phyloP scores from a whole-genome alignment of 37 sponge, comb jelly and placozoan species.

The Mnemiopsis leidyi region DNA sequence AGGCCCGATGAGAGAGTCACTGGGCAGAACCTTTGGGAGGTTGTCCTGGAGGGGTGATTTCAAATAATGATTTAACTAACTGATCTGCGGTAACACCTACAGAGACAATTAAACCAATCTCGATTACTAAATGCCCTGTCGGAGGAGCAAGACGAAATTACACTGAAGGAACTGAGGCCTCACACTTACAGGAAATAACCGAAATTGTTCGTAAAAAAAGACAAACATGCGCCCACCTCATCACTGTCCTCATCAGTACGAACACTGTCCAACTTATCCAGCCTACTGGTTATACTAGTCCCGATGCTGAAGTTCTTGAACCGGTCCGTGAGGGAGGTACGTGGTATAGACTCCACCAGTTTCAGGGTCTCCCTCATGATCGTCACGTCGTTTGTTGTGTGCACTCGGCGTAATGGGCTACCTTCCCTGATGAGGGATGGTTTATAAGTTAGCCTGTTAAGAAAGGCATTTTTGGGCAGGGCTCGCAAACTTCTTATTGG shows the following conservation, averaged over 20 bases:
- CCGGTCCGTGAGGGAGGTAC: slow-evolving; percentile 36
- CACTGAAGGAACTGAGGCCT: too few relatives aligned
- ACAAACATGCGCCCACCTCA: not conserved
- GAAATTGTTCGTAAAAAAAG: not conserved
- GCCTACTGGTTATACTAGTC: slow-evolving; percentile 10
- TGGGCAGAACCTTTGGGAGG: slow-evolving; percentile 40
- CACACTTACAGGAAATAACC: too few relatives aligned
- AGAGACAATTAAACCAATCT: too few relatives aligned
- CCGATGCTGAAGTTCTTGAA: slow-evolving; percentile 40
- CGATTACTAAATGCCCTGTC: too few relatives aligned
- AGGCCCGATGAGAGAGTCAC: slow-evolving; percentile 11
- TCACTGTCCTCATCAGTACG: slow-evolving; percentile 15
- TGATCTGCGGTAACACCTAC: too few relatives aligned
- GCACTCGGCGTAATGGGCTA: not conserved
- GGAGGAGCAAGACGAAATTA: too few relatives aligned
- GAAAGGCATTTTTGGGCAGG: not conserved
- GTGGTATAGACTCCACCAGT: not conserved
- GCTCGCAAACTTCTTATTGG: too few relatives aligned
- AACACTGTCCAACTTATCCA: slow-evolving; percentile 15
- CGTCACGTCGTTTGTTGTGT: slow-evolving; percentile 60
- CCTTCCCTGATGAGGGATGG: too few relatives aligned
- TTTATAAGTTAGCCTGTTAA: too few relatives aligned
- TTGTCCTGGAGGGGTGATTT: too few relatives aligned
- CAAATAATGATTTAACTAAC: too few relatives aligned
- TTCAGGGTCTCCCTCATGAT: slow-evolving; percentile 29